Base-by-base conservation (phyloP, 2,113 vertebrate species). In the Ahaetulla prasina region DNA sequence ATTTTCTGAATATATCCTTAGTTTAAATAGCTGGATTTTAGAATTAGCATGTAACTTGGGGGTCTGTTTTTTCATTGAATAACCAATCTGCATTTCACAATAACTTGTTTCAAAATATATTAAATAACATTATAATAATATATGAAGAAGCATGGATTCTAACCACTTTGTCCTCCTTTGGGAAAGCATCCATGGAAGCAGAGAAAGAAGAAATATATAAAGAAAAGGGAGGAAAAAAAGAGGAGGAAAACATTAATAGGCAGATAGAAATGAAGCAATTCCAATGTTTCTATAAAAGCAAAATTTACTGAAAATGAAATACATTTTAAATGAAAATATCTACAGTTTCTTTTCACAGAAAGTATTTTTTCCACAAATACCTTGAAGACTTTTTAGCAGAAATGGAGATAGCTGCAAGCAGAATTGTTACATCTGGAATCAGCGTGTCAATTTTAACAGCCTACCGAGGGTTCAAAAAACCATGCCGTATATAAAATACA, bases 91-190 rank as follows among this genome's bases (percentile, higher is more conserved):
- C 55, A 86, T 91, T 92, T 94, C 88, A 94, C 88, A 93, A 94
- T 35, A 93, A 49, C 92, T 93, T 16, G 39, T 92, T 90, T 94
- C 96, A 96, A 94, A 80, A 92, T 86, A 93, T 54, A 95, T 92
- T 95, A 93, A 97, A 93, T 43, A 97, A 95, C 95, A 97, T 93
- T 90, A 95, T 94, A 93, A 96, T 94, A 97, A 96, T 88, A 97
- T 96, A 96, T 96, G 85, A 98, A 98, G 93, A 97, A 97, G 98
- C 94, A 98, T 97, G 97, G 97, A 98, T 98, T 99, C 99, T 99
- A 99, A 99, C 99, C 99, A 99, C 99, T 99, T 99, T 99, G 98
- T 99, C 99, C 98, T 99, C 99, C 99, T 99, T 98, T 98, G 97
- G 98, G 98, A 98, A 98, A 98, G 98, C 98, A 98, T 99, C 99